Conservation (phyloP, 2,113 vertebrate species). For the Fregata magnificens region DNA sequence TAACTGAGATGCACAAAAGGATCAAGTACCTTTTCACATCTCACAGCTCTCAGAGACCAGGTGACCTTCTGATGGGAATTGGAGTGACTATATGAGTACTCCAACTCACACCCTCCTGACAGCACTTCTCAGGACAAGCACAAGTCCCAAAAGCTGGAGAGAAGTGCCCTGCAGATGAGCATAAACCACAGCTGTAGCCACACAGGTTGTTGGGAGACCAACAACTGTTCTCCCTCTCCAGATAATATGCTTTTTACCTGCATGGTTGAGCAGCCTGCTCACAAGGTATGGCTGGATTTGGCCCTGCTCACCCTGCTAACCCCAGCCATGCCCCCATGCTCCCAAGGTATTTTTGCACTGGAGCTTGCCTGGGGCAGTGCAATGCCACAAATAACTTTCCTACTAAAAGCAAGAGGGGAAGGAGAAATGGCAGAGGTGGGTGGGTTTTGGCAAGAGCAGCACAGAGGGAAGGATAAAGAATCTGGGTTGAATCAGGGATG, state of each 20-base stretch:
- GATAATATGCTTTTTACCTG: not conserved
- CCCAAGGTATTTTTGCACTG: constrained; percentile 36
- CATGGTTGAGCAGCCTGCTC: not conserved
- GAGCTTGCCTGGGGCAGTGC: constrained; percentile 47
- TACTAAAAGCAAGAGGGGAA: not conserved
- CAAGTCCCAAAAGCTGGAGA: not conserved
- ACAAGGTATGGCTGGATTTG: not conserved
- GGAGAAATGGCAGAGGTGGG: not conserved
- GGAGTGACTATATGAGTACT: not conserved
- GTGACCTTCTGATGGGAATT: not conserved
- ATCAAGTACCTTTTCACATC: not conserved
- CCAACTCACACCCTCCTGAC: not conserved
- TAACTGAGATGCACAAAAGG: not conserved
- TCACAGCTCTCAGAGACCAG: not conserved
- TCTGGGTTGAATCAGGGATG: not conserved
- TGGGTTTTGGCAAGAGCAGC: not conserved
- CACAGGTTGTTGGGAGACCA: not conserved
- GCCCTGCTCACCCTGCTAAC: constrained; percentile 26
- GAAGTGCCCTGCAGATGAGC: not conserved
- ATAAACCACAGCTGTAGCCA: not conserved
- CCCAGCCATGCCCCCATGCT: constrained; percentile 50
- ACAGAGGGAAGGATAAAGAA: not conserved
- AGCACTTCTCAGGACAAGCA: not conserved
- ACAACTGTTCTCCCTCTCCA: not conserved
- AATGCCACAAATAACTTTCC: constrained; percentile 57